Conservation (phyloP, 2,797 vertebrate species). For the Etheostoma perlongum region DNA sequence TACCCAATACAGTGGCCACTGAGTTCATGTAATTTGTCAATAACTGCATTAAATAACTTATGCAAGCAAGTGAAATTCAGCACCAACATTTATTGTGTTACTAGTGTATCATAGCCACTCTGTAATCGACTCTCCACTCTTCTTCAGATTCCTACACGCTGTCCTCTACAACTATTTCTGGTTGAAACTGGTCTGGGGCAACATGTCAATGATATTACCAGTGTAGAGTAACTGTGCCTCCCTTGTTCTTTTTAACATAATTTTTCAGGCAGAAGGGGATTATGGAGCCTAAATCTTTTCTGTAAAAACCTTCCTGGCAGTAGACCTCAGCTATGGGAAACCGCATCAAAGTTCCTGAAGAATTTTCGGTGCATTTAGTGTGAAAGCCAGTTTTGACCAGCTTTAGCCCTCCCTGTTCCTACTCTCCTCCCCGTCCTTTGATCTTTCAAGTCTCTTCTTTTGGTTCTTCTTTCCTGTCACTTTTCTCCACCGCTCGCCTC, state of each 20-base stretch:
- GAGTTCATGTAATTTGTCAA: neutral
- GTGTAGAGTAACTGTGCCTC: conserved; percentile 58
- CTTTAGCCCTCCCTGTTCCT: neutral
- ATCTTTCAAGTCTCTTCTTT: conserved; percentile 28
- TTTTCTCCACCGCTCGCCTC: neutral
- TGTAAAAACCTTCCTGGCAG: conserved; percentile 64
- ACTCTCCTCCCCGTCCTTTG: conserved; percentile 25
- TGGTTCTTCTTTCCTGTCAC: conserved; percentile 11
- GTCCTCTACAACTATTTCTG: conserved; percentile 46
- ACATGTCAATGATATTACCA: conserved; percentile 57
- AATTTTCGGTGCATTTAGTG: conserved; percentile 48
- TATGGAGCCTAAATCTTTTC: conserved; percentile 70
- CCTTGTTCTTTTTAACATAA: conserved; percentile 56
- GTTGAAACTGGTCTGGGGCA: conserved; percentile 67
- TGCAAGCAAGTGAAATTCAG: conserved; percentile 30
- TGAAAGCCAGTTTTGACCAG: conserved; percentile 46
- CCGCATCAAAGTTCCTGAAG: conserved; percentile 65
- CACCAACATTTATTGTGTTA: conserved; percentile 41
- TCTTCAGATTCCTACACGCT: conserved; percentile 27
- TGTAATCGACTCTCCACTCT: conserved; percentile 20
- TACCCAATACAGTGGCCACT: too few species aligned
- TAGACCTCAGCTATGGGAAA: conserved; percentile 59
- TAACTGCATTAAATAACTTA: conserved; percentile 26
- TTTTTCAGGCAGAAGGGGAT: conserved; percentile 71
- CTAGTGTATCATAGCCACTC: conserved; percentile 5